phyloP scores from a whole-genome alignment of 1,140 invertebrate species.

The Chironomus striatipennis region DNA sequence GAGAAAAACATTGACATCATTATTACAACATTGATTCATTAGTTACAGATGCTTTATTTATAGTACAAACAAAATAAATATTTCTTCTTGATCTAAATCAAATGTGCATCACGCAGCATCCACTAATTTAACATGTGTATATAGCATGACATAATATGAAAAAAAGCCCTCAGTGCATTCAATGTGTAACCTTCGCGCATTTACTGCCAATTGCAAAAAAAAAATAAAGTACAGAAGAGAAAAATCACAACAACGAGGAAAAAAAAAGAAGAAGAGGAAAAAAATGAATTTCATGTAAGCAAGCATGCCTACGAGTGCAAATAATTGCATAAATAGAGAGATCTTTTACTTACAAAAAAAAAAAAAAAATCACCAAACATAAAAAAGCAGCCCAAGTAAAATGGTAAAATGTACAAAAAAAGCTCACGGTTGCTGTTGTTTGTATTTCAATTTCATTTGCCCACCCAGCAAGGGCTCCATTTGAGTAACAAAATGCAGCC shows the following conservation, averaged over 20 bases:
- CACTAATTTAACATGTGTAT: not conserved
- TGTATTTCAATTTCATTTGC: slow-evolving; percentile 2
- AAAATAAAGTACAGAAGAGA: too few species aligned
- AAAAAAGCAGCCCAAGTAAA: not conserved
- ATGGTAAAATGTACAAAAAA: not conserved
- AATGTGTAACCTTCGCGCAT: not conserved
- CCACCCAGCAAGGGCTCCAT: slow-evolving; percentile 8
- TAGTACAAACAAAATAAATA: too few species aligned
- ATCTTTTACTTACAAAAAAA: not conserved
- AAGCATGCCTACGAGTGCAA: not conserved
- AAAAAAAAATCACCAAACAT: not conserved
- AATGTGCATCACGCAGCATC: not conserved
- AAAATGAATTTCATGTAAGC: not conserved
- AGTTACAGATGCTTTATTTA: too few species aligned
- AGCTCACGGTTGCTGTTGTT: not conserved
- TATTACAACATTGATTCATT: too few species aligned
- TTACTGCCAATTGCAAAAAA: not conserved
- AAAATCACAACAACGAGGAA: too few species aligned
- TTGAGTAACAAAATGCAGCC: not conserved
- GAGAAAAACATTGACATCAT: too few species aligned
- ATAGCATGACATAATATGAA: not conserved
- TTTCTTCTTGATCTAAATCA: too few species aligned
- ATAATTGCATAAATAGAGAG: not conserved
- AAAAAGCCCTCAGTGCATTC: not conserved
- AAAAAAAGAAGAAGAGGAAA: too few species aligned